A percentile compares a stretch with the other conserved stretches of the same genome.
Evolutionary conservation across 1,140 invertebrate genomes (phyloP).

Genomic region (Halyomorpha halys): DNA sequence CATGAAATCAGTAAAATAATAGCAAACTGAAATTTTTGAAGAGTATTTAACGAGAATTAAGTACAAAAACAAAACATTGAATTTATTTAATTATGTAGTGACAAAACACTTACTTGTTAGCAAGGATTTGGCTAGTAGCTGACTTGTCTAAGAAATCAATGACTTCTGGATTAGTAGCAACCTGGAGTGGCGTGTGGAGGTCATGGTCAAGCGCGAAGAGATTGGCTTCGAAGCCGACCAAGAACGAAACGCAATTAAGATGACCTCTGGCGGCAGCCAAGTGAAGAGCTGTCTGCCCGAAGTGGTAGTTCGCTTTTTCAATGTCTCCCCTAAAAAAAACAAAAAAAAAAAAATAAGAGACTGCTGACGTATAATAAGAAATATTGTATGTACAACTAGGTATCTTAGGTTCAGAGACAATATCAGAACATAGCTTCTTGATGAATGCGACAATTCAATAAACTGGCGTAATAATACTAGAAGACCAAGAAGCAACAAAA

Average conservation of each 20-base stretch:
- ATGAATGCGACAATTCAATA: too few species aligned
- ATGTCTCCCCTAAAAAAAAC: slow-evolving; percentile 69
- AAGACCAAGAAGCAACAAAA: too few species aligned
- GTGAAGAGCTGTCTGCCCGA: slow-evolving; percentile 87
- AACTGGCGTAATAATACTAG: too few species aligned
- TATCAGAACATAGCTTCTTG: too few species aligned
- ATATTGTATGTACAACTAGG: too few species aligned
- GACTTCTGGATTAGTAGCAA: slow-evolving; percentile 82
- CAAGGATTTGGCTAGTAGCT: slow-evolving; percentile 65
- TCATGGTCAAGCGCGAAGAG: slow-evolving; percentile 87
- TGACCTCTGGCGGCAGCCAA: slow-evolving; percentile 77
- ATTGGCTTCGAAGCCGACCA: slow-evolving; percentile 89
- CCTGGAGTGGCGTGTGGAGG: slow-evolving; percentile 77
- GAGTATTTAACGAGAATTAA: too few species aligned
- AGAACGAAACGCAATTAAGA: slow-evolving; percentile 80
- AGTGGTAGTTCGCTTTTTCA: slow-evolving; percentile 67
- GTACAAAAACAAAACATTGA: too few species aligned
- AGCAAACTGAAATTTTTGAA: too few species aligned
- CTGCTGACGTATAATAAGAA: too few species aligned
- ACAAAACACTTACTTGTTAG: slow-evolving; percentile 49
- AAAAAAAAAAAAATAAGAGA: background rate
- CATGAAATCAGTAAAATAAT: too few species aligned
- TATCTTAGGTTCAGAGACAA: too few species aligned
- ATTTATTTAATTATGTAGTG: too few species aligned
- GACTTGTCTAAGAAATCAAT: slow-evolving; percentile 76